Evolutionary conservation across 1,140 invertebrate species (phyloP).

Genomic region (Drosophila ficusphila): DNA sequence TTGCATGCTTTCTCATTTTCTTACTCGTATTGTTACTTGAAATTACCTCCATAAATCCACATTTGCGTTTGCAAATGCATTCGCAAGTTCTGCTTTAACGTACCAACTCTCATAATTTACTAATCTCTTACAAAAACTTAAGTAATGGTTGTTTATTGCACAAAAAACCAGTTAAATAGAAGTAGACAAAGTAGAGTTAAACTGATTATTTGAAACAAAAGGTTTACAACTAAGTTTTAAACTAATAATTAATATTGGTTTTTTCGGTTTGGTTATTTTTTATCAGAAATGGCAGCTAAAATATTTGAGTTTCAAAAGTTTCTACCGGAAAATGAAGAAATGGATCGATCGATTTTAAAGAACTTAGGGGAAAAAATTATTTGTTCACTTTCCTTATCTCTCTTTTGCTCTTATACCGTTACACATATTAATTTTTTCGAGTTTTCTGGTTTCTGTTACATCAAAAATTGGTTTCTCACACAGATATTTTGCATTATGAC

Average conservation of each 20-base stretch:
- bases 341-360: slow-evolving; percentile 6
- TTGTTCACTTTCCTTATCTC: slow-evolving; percentile 19
- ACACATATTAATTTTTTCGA: slow-evolving; percentile 9
- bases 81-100: slow-evolving; percentile 6
- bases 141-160: slow-evolving; percentile 55
- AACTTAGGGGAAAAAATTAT: slow-evolving; percentile 1
- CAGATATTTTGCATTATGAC: slow-evolving; percentile 72
- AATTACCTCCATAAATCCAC: slow-evolving; percentile 43
- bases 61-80: slow-evolving; percentile 10
- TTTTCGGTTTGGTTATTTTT: slow-evolving; percentile 9
- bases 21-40: slow-evolving; percentile 63
- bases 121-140: slow-evolving; percentile 79
- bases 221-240: slow-evolving; percentile 66
- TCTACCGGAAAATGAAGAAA: slow-evolving; percentile 21
- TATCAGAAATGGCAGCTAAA: slow-evolving; percentile 56
- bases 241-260: slow-evolving; percentile 37
- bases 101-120: slow-evolving; percentile 62
- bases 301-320: slow-evolving; percentile 58
- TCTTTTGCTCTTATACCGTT: slow-evolving; percentile 17
- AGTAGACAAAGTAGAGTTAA: slow-evolving; percentile 15
- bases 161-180: slow-evolving; percentile 30
- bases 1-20: slow-evolving; percentile 43
- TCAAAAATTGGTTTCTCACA: slow-evolving; percentile 72
- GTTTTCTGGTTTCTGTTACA: slow-evolving; percentile 60
- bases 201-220: slow-evolving; percentile 30